A percentile compares a stretch with the other conserved stretches of the same genome.
Evolutionary conservation across 2,113 vertebrate genomes (phyloP).

Genomic region (Machaerirhynchus nigripectus): DNA sequence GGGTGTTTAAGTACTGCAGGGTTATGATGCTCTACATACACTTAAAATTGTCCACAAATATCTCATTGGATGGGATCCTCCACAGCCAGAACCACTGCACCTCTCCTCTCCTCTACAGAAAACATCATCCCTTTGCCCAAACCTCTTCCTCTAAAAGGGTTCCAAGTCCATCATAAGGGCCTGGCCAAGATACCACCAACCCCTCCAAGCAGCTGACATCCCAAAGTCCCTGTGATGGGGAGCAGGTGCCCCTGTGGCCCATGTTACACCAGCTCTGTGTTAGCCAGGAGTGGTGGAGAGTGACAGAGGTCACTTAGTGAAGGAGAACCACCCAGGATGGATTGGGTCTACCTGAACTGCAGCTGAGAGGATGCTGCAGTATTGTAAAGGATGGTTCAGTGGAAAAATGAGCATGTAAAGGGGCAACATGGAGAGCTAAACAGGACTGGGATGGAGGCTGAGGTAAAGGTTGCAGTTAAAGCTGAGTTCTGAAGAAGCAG

Average conservation of each 20-base stretch:
- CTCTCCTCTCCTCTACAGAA: not conserved
- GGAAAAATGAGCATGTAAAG: not conserved
- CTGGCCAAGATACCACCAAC: not conserved
- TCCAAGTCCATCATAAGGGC: not conserved
- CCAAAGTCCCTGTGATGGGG: not conserved
- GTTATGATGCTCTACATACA: accelerated
- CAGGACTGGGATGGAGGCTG: not conserved
- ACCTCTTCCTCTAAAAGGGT: not conserved
- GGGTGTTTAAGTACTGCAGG: not conserved
- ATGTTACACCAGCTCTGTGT: accelerated
- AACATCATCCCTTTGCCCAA: accelerated
- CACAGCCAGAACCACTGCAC: not conserved
- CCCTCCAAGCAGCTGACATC: not conserved
- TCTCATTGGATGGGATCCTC: too few relatives aligned
- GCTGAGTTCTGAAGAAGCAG: not conserved
- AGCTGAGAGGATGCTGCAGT: not conserved
- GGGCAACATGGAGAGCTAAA: not conserved
- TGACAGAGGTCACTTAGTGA: not conserved
- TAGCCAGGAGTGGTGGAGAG: too few relatives aligned
- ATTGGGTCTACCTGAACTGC: not conserved
- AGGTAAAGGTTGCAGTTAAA: not conserved
- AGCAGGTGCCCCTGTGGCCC: not conserved
- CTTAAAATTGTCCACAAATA: not conserved
- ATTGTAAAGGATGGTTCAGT: accelerated
- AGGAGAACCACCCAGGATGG: not conserved